Conservation (phyloP, 2,113 vertebrate genomes). For the Scytalopus superciliaris region DNA sequence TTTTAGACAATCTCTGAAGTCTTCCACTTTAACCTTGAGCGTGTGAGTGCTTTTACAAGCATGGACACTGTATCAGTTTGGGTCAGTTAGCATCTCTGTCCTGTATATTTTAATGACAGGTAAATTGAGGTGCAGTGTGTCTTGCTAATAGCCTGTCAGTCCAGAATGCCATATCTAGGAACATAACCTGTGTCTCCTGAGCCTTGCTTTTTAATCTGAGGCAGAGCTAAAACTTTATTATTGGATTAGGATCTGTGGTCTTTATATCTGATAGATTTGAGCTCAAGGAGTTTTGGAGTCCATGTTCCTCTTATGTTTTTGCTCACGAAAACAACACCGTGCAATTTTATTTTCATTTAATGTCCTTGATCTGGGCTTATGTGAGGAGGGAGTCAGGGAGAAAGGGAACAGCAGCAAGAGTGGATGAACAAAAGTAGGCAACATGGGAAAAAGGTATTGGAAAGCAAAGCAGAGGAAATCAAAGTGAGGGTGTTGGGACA, state of each 20-base stretch:
- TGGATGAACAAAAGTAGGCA: neutral
- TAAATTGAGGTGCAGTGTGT: neutral
- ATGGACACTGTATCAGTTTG: neutral
- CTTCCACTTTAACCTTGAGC: neutral
- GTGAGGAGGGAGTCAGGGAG: neutral
- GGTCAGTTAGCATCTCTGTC: constrained; percentile 30
- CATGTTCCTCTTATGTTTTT: neutral
- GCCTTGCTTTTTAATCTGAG: constrained; percentile 11
- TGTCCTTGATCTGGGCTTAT: neutral
- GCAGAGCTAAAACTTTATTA: neutral
- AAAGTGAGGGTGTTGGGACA: neutral
- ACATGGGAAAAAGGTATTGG: neutral
- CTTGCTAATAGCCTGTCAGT: neutral
- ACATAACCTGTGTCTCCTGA: neutral
- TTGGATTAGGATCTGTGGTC: neutral
- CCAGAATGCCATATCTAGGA: neutral
- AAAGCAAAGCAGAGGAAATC: neutral
- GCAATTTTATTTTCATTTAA: neutral
- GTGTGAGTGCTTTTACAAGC: constrained; percentile 17
- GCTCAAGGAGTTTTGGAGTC: neutral
- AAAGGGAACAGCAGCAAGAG: neutral
- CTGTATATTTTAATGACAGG: neutral
- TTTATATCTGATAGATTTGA: neutral
- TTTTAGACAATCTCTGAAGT: neutral
- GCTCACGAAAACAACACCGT: neutral